Evolutionary conservation across 2,113 vertebrate genomes (phyloP).

Genomic region (Mobula birostris): DNA sequence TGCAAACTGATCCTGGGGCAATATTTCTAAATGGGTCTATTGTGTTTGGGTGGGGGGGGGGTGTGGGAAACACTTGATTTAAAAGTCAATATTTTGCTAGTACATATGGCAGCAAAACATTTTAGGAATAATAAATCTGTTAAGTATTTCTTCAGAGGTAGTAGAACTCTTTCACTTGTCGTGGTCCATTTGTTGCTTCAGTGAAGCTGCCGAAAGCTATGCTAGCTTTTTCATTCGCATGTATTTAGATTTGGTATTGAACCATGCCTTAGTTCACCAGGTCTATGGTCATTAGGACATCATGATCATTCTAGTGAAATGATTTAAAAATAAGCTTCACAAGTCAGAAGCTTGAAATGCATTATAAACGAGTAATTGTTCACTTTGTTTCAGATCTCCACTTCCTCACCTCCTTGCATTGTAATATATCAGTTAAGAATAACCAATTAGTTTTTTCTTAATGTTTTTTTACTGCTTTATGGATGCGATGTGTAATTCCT

Average conservation of each 20-base stretch:
- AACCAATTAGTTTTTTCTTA: background rate
- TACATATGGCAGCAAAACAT: background rate
- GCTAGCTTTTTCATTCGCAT: background rate
- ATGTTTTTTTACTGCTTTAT: background rate
- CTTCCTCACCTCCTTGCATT: background rate
- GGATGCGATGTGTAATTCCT: constrained; percentile 5
- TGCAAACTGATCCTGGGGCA: background rate
- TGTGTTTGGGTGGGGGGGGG: background rate
- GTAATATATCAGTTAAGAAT: background rate
- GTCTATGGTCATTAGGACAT: background rate
- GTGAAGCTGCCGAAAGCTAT: constrained; percentile 26
- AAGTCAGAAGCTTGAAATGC: background rate
- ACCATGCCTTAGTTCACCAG: background rate
- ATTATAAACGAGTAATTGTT: background rate
- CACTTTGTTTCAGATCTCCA: too few relatives aligned
- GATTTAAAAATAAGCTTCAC: too few relatives aligned
- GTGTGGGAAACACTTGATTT: background rate
- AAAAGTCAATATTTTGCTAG: background rate
- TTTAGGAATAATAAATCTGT: background rate
- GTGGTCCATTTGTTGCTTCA: background rate
- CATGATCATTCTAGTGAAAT: background rate
- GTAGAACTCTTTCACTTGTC: constrained; percentile 11
- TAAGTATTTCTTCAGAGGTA: background rate
- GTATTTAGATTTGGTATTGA: background rate
- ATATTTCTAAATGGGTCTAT: background rate